Base-by-base conservation (phyloP, 2,113 vertebrate genomes). In the Campylomormyrus tamandua region DNA sequence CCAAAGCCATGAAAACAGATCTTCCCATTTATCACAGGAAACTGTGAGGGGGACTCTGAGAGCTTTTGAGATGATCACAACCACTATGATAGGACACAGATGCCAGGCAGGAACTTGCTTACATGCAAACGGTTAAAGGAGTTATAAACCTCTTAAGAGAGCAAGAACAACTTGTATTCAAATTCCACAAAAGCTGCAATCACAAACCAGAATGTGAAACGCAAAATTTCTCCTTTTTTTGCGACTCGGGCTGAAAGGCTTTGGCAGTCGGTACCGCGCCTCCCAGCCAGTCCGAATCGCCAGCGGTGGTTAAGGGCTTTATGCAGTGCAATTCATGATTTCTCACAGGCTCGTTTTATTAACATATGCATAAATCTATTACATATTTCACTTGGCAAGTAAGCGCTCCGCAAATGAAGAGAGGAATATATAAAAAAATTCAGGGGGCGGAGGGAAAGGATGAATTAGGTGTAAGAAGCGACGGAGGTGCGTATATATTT, bases 1-100 rank as follows among this genome's bases (percentile, higher is more conserved):
- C 53, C 39, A 35, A 7, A 39, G 70, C 89, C 84, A 90, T 35
- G 83, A 19, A 90, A 80, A 45, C 11, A 86, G 56, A 70, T 89
- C 39, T 13, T 89, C 19, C 31, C 27, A 42, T 74, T 86, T 89
- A 89, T 91, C 66, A 93, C 90, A 90, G 89, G 77, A 92, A 93
- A 93, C 31, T 91, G 66, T 83, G 80, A 90, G 9, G 56, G 50
- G 9, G 50, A 49, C 58, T 87, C 89, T 80, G 15, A 80, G 74
- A 80, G 62, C 46, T 80, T 50, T 10, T 17, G 52, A 46, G 19
- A 31, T 7, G 52, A 77, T 19, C n/a, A 48, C 35, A 48, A 31
- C 46, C 24, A 83, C 31, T 17, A 6, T 15, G 24, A 17, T 42
- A 84, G 83, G 21, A 84, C 45, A 42, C 83, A 84, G 45, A 84